These are phyloP conservation scores for Scotopteryx bipunctaria DNA, from an alignment of 2,888 invertebrate genomes.

Conservation along the genomic window DNA sequence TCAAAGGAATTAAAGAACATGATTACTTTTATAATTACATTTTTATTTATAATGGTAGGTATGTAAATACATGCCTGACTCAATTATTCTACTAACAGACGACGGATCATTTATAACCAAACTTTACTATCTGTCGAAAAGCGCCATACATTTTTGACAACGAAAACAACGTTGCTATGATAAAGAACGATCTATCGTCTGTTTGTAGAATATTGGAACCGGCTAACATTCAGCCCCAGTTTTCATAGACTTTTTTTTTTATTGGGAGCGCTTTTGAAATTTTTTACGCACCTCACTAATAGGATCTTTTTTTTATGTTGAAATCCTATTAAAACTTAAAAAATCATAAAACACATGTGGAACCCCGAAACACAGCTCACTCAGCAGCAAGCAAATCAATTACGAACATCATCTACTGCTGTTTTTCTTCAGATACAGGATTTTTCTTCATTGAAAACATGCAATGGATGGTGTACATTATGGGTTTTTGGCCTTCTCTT, in stretches of 20 bases:
- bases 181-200: no score
- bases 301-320: neutral
- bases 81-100: no score
- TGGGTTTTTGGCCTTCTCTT: constrained; percentile 6
- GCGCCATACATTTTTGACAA: no score
- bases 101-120: no score
- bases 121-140: no score
- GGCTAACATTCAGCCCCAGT: no score
- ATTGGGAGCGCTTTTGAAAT: no score
- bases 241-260: no score
- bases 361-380: constrained; percentile 53
- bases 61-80: no score
- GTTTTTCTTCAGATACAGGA: constrained; percentile 2
- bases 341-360: constrained; percentile 42
- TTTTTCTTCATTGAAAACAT: neutral
- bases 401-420: constrained; percentile 12
- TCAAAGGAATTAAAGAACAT: neutral
- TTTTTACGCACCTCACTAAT: no score
- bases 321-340: constrained; percentile 7
- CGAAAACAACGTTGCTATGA: no score
- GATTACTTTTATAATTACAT: neutral
- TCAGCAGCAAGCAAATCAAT: constrained; percentile 34
- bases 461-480: constrained; percentile 7
- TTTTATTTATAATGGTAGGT: neutral
- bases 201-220: no score